Base-by-base conservation (phyloP, 2,113 vertebrate species). In the Tympanuchus pallidicinctus region DNA sequence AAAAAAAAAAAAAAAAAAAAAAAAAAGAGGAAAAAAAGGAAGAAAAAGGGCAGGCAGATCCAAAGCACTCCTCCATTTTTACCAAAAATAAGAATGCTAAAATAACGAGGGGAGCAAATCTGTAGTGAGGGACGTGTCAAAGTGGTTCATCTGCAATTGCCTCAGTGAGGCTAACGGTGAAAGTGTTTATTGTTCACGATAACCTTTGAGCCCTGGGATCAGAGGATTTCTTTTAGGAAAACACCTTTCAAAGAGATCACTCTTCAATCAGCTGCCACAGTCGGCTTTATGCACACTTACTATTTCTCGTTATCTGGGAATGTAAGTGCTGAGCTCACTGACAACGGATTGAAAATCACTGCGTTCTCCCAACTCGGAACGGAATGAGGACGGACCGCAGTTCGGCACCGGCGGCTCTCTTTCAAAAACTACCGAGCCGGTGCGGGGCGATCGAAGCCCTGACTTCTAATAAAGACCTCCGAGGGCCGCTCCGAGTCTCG, bases 141-240 rank as follows among this genome's bases (percentile, higher is more conserved):
- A 36, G 0, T 11, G 22, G 71, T 47, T 67, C 50, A 19, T 93
- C 85, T 66, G 79, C 82, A 72, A 83, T 4, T 82, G 76, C 16
- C 91, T 34, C n/a, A 20, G 66, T 30, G 80, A 90, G 85, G 36
- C 82, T 84, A 86, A 42, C 54, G 65, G 77, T 66, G 92, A 90
- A 85, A 86, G 73, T 56, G 80, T 70, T 92, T 91, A 42, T 93
- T 90, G 77, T 25, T 60, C 48, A 4, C 5, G 56, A 56, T 83
- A 96, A 94, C 86, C 70, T 89, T 24, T 60, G 73, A 70, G 82
- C 86, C 40, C 28, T 36, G 47, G 43, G 81, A 80, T 85, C 60
- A 75, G 69, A 57, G 70, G 34, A 14, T 27, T 25, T 80, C 71
- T 82, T 86, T 69, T 36, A 66, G 85, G 69, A 60, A 63, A 94